phyloP scores from a whole-genome alignment of 2,113 vertebrate species.

The Leptosomus discolor region DNA sequence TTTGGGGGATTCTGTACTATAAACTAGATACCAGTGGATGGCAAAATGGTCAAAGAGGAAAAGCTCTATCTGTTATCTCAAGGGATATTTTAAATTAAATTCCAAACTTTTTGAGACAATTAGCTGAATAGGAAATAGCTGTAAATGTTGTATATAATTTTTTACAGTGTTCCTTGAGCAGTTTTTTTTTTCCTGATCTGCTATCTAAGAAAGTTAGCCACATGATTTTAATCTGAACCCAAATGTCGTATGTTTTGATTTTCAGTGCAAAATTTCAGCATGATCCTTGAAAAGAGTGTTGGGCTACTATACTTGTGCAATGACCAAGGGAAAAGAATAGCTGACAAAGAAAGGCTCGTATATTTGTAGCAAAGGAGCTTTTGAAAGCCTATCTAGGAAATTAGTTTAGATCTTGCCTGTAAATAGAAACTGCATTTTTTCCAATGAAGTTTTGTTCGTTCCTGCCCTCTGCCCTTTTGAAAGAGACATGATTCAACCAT shows the following conservation, averaged over 20 bases:
- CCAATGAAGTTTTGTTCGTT: not conserved
- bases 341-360: not conserved
- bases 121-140: conserved; percentile 23
- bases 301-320: not conserved
- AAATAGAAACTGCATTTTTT: not conserved
- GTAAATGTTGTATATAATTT: not conserved
- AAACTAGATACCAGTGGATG: not conserved
- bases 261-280: not conserved
- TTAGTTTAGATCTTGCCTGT: not conserved
- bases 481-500: not conserved
- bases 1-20: not conserved
- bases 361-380: not conserved
- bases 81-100: not conserved
- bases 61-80: not conserved
- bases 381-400: not conserved
- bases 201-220: not conserved
- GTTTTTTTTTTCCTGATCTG: not conserved
- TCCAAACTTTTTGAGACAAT: not conserved
- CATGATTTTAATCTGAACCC: not conserved
- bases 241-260: not conserved
- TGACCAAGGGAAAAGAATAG: not conserved
- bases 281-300: not conserved
- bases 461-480: not conserved
- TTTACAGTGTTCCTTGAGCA: not conserved
- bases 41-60: not conserved